phyloP scores from a whole-genome alignment of 2,888 invertebrate genomes.

The Apamea monoglypha region DNA sequence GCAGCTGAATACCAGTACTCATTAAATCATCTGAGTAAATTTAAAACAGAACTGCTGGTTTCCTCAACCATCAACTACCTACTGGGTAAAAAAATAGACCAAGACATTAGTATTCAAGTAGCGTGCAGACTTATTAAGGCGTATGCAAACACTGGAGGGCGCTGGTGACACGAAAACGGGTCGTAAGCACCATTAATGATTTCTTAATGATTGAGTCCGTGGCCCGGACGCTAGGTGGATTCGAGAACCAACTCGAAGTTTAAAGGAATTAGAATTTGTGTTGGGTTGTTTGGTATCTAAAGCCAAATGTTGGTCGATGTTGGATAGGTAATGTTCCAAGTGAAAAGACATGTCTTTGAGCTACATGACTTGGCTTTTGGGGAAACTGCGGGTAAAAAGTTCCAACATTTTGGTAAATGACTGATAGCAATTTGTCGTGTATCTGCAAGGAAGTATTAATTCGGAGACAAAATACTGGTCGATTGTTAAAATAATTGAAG shows the following conservation, averaged over 20 bases:
- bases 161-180: constrained; percentile 70
- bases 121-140: constrained; percentile 58
- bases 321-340: neutral
- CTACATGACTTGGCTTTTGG: neutral
- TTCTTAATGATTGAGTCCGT: constrained; percentile 80
- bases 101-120: constrained; percentile 46
- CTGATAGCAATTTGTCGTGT: neutral
- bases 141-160: constrained; percentile 65
- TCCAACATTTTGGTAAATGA: neutral
- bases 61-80: neutral
- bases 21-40: neutral
- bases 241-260: constrained; percentile 1
- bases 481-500: constrained; percentile 7
- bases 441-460: neutral
- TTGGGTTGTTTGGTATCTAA: neutral
- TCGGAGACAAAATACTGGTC: neutral
- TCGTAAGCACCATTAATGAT: constrained; percentile 80
- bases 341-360: neutral
- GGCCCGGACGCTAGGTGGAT: constrained; percentile 16
- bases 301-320: neutral
- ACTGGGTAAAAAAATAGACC: constrained; percentile 31
- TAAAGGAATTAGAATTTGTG: constrained; percentile 22
- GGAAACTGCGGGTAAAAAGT: neutral
- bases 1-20: neutral
- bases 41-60: neutral